Evolutionary conservation across 1,140 invertebrate genomes (phyloP), one percentile per base, ranked within the genome.

Genomic region (Agrilus planipennis): DNA sequence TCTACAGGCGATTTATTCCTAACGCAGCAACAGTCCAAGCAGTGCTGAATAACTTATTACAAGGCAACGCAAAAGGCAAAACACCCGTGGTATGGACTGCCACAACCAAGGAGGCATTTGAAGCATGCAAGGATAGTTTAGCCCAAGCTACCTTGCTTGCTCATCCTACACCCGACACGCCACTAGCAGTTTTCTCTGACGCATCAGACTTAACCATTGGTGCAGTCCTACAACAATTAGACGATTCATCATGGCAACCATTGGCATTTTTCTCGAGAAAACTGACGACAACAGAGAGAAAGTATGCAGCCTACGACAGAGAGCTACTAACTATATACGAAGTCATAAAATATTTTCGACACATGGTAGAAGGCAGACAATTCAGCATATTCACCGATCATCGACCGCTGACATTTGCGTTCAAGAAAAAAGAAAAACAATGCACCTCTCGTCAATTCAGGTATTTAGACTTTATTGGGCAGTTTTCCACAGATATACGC

Each of bases 251-350:
- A 4, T 34, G 3, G 5, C 16, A 34, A 39, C 49, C 44, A 14
- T 28, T 50, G 15, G 36, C 19, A 10, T 48, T 50, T 29, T 53
- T 41, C 22, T 43, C 39, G 29, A 41, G 29, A 22, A 64, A 63
- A 41, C 36, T 67, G 0, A 52, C 28, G 4, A 20, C 45, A n/a
- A 34, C 54, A 1, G 51, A 69, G 46, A 25, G 39, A 14, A 57
- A 59, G 18, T 65, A 65, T 27, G 51, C 49, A 7, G 51, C 61
- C 2, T 70, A 62, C 50, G 64, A 68, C 42, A 37, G 62, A 6
- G 67, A 73, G 47, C 45, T 72, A 2, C 38, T 70, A 4, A 68
- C 63, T 1, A 60, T 67, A 15, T 71, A 68, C 47, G 10, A 41
- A 10, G 50, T 56, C 0, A 38, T 66, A 14, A 47, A 40, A 27